Percentiles rank a stretch among this genome's conserved stretches.
Evolutionary conservation across 2,797 vertebrate genomes (phyloP).

Genomic region (Anguilla pacifica): DNA sequence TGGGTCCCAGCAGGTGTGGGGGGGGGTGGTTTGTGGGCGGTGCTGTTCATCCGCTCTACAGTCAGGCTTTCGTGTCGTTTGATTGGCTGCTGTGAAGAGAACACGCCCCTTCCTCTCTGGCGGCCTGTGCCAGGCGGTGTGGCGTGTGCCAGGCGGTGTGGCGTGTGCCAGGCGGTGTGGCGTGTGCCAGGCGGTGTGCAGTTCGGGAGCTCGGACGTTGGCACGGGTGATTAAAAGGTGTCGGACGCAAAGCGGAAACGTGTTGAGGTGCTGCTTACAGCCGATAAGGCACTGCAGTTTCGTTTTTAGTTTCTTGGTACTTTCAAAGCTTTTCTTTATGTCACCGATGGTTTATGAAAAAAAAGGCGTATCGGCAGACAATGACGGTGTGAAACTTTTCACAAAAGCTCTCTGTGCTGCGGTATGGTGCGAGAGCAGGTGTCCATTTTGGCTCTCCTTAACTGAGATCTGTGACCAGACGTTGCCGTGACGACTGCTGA

Average conservation of each 20-base stretch:
- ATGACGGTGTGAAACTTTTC: not conserved
- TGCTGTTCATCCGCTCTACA: conserved; percentile 18
- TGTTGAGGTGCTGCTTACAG: conserved; percentile 6
- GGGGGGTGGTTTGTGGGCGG: not conserved
- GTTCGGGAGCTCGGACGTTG: conserved; percentile 18
- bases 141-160: not conserved
- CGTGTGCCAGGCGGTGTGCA: not conserved
- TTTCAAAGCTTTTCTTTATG: not conserved
- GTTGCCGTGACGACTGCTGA: too few relatives aligned
- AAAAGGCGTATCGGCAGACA: not conserved
- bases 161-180: too few relatives aligned
- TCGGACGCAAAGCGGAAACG: not conserved
- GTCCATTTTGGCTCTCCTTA: not conserved
- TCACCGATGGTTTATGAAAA: not conserved
- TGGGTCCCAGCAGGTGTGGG: conserved; percentile 11
- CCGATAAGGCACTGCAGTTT: conserved; percentile 23
- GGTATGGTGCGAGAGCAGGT: not conserved
- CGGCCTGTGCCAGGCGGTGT: too few relatives aligned
- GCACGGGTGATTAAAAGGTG: conserved; percentile 21
- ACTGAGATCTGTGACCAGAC: not conserved
- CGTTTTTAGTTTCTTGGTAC: not conserved
- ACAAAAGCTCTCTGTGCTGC: not conserved
- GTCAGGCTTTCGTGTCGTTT: not conserved
- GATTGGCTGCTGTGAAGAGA: not conserved
- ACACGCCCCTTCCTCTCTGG: not conserved